phyloP scores from a whole-genome alignment of 2,888 invertebrate genomes.

The Hypselothyrea guttata region DNA sequence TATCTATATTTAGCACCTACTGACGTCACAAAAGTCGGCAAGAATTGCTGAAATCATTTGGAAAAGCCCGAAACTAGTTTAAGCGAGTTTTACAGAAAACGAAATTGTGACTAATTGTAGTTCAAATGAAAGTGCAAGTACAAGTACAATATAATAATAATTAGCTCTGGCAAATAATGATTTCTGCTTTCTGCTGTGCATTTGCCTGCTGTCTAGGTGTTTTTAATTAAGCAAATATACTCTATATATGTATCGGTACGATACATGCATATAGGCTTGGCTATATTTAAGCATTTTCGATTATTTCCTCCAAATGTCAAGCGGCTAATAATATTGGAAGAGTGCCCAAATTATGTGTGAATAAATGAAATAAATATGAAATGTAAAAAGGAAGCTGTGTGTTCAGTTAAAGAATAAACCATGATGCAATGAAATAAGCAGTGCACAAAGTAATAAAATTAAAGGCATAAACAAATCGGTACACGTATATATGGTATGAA shows the following conservation, averaged over 20 bases:
- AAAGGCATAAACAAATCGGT: constrained; percentile 35
- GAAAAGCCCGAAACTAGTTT: constrained; percentile 43
- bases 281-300: constrained; percentile 58
- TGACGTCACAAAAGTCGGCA: constrained; percentile 46
- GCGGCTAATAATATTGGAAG: constrained; percentile 63
- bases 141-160: too few species aligned
- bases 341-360: constrained; percentile 55
- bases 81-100: constrained; percentile 30
- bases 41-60: constrained; percentile 21
- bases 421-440: constrained; percentile 25
- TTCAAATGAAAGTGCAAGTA: neutral
- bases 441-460: constrained; percentile 29
- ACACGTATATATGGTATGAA: constrained; percentile 29
- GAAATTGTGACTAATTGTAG: constrained; percentile 4
- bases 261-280: constrained; percentile 28
- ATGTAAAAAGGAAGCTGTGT: constrained; percentile 18
- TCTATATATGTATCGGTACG: neutral
- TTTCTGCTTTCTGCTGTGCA: too few species aligned
- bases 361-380: constrained; percentile 50
- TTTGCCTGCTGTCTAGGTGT: too few species aligned
- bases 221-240: neutral
- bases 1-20: constrained; percentile 27
- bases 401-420: constrained; percentile 28
- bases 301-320: constrained; percentile 63
- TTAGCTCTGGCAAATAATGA: too few species aligned